These are phyloP conservation scores for Melikaiella ostensackeni DNA, from an alignment of 2,888 invertebrate genomes.

Conservation along the genomic window DNA sequence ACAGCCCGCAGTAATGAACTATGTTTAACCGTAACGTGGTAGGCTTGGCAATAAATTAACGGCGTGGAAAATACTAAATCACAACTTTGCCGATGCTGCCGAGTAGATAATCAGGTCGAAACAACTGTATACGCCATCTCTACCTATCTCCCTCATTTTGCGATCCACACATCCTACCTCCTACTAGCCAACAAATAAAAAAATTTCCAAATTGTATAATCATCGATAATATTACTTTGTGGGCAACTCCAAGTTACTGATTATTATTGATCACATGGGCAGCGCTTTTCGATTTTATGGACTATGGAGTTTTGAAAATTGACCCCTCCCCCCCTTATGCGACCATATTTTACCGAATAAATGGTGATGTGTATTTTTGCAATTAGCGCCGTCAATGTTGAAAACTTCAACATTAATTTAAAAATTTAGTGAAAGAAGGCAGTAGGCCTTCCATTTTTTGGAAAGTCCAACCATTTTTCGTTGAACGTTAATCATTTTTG, in stretches of 20 bases:
- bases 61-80: slow-evolving; percentile 76
- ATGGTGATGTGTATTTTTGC: no score
- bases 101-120: slow-evolving; percentile 74
- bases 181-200: not conserved
- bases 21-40: slow-evolving; percentile 75
- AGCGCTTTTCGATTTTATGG: no score
- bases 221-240: not conserved
- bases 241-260: not conserved
- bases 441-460: no score
- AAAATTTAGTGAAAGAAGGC: no score
- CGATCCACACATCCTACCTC: not conserved
- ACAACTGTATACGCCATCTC: slow-evolving; percentile 67
- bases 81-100: slow-evolving; percentile 75
- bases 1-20: slow-evolving; percentile 75
- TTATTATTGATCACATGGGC: no score
- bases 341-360: no score
- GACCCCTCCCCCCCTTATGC: no score
- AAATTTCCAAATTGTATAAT: not conserved
- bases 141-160: not conserved
- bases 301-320: no score
- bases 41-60: slow-evolving; percentile 76
- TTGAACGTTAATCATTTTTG: no score
- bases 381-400: no score
- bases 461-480: no score
- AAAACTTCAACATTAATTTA: no score